These are phyloP conservation scores for Teleopsis dalmanni DNA, from an alignment of 1,140 invertebrate genomes.

Conservation along the genomic window DNA sequence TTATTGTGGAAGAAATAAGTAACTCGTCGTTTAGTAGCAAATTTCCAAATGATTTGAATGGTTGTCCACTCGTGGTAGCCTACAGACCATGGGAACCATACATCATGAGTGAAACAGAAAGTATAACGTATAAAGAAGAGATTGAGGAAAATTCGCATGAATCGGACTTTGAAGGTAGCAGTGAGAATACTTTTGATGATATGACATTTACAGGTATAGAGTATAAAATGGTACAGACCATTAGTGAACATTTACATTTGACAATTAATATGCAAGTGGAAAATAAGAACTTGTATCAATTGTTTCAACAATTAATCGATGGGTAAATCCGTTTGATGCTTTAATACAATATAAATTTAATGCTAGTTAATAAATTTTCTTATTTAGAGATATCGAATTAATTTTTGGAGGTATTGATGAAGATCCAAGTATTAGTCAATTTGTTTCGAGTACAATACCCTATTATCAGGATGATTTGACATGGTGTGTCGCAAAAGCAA, in stretches of 20 bases:
- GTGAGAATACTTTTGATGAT: background rate
- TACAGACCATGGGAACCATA: constrained; percentile 39
- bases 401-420: constrained; percentile 38
- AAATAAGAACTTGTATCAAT: constrained; percentile 32
- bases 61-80: constrained; percentile 30
- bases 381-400: constrained; percentile 30
- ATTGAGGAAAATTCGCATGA: constrained; percentile 7
- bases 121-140: background rate
- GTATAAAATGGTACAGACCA: constrained; percentile 32
- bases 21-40: constrained; percentile 29
- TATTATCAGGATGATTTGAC: constrained; percentile 40
- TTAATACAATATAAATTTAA: background rate
- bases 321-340: constrained; percentile 17
- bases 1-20: constrained; percentile 20
- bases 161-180: background rate
- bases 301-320: constrained; percentile 37
- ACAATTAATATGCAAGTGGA: constrained; percentile 28
- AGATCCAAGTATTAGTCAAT: constrained; percentile 37
- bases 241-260: constrained; percentile 29
- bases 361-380: background rate
- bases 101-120: constrained; percentile 20
- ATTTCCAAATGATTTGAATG: constrained; percentile 32
- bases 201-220: constrained; percentile 25
- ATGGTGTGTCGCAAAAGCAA: constrained; percentile 35
- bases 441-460: constrained; percentile 30